Evolutionary conservation across 2,888 invertebrate genomes (phyloP), one percentile per base, ranked within the genome.

Genomic region (Ectemnius cavifrons): DNA sequence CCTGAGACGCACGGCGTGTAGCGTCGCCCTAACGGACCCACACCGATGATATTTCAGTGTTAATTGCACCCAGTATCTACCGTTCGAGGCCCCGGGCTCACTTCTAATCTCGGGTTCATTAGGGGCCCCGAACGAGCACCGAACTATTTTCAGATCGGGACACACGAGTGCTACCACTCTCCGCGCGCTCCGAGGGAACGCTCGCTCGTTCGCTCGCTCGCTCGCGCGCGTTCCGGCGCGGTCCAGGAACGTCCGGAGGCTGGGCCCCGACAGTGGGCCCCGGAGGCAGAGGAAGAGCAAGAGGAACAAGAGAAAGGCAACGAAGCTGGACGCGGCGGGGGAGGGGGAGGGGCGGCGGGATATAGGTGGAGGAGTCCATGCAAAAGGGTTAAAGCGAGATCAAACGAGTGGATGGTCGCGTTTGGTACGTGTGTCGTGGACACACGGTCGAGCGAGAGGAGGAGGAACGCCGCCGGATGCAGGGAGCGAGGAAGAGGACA

Each of bases 71-170:
- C 84, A 85, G 86, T 89, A 89, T 88, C 88, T 84, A 81, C 82
- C 81, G 87, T 79, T 84, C 84, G 81, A 83, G 28, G 74, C 69
- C 80, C 79, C 63, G 49, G 76, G 75, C 81, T 81, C 76, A 85
- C 85, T 86, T 86, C 88, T 89, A 89, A 90, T 89, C 89, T 89
- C 78, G 80, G 86, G 88, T 89, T 89, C 89, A 88, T 89, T 89
- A 89, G 84, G 84, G 28, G 81, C 73, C 70, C 81, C 76, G 71
- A 74, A 68, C 79, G 75, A 81, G 78, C 78, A 82, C 76, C 81
- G 72, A 86, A 88, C 83, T 86, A 85, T 84, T 84, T 85, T 83
- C 84, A 83, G 83, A 83, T 79, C 79, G 72, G 70, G 75, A 83
- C 79, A 68, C 79, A 75, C 83, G 77, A 77, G 63, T 73, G 71